Evolutionary conservation across 2,888 invertebrate genomes (phyloP), one percentile per base, ranked within the genome.

Genomic region (Polyommatus iphigenia): DNA sequence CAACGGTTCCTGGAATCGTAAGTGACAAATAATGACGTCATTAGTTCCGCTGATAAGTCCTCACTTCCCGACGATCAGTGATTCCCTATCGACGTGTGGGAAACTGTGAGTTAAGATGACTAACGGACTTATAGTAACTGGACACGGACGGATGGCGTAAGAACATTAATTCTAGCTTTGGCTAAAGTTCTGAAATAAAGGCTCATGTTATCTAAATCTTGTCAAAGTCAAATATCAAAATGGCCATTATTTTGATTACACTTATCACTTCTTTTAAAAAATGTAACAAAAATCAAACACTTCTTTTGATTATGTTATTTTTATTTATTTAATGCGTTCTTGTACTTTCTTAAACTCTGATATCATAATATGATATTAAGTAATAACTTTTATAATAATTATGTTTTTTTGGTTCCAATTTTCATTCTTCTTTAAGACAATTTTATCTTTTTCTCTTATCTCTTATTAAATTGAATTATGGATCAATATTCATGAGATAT

Each of bases 31-130:
- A 89, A 90, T 86, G 85, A 84, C 86, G 84, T 87, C 88, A 91
- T 92, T 90, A 90, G 88, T 86, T 85, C 86, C 89, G 85, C 83
- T 84, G 85, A 88, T 89, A 85, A 82, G 81, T 79, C 79, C 82
- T 80, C 82, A 82, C 81, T 83, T 82, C 81, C 80, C 82, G 85
- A 88, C 89, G 90, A 90, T 87, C 88, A 87, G 88, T 88, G 84
- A 87, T 85, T 90, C 91, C 91, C 91, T 89, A 86, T 86, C 85
- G 82, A 24, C 24, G 54, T 73, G 75, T 75, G 75, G 54, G 75
- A 75, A 75, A 50, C 15, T 75, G 15, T 24, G 18, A 73, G 36
- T n/a, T 71, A 71, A 18, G 5, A 36, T 62, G n/a, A 20, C 18
- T 67, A 32, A 15, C 15, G 29, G 67, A 5, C 24, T 4, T 13